phyloP scores from a whole-genome alignment of 2,888 invertebrate genomes.

The Idaea dimidiata region DNA sequence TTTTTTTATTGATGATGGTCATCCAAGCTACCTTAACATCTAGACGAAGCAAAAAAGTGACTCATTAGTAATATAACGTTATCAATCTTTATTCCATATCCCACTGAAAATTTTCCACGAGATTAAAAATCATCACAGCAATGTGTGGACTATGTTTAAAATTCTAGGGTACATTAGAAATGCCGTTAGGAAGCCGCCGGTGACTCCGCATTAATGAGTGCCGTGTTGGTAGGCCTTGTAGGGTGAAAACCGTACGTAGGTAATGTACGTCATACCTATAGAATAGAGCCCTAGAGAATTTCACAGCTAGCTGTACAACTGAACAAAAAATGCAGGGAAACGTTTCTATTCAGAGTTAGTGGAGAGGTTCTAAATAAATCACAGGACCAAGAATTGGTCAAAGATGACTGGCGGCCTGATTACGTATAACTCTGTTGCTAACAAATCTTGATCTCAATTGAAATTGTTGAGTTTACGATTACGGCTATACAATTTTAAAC shows the following conservation, averaged over 20 bases:
- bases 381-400: too few relatives aligned
- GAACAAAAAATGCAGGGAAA: not conserved
- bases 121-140: not conserved
- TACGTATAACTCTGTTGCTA: too few relatives aligned
- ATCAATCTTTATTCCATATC: not conserved
- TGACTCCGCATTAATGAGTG: constrained; percentile 45
- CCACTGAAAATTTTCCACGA: not conserved
- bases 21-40: too few relatives aligned
- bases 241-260: not conserved
- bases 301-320: not conserved
- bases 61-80: not conserved
- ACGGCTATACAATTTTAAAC: too few relatives aligned
- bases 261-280: not conserved
- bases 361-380: not conserved
- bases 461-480: too few relatives aligned
- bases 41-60: not conserved
- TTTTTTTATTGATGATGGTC: too few relatives aligned
- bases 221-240: constrained; percentile 1
- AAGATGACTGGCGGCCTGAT: too few relatives aligned
- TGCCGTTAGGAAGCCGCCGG: constrained; percentile 27
- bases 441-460: too few relatives aligned
- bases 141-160: constrained; percentile 19
- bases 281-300: not conserved
- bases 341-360: not conserved
- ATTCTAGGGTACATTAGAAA: constrained; percentile 32